Conservation (phyloP, 2,797 vertebrate genomes). For the Manis crassicaudata region DNA sequence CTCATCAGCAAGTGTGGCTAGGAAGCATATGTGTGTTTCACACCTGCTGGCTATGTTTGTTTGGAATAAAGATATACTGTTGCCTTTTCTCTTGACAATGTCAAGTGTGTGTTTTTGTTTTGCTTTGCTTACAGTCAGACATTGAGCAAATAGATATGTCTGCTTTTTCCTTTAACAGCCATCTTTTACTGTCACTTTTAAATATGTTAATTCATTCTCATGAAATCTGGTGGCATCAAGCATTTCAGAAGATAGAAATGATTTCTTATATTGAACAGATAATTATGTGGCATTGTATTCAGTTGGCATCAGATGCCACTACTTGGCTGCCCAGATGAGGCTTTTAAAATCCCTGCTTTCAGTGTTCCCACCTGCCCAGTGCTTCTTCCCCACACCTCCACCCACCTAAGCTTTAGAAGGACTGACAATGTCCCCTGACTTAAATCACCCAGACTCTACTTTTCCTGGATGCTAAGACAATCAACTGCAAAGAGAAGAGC, state of each 20-base stretch:
- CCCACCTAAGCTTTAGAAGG: background rate
- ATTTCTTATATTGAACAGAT: background rate
- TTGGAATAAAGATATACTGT: slow-evolving; percentile 20
- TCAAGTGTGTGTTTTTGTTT: background rate
- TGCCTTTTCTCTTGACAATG: slow-evolving; percentile 41
- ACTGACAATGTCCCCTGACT: background rate
- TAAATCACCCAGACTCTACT: background rate
- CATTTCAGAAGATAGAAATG: slow-evolving; percentile 30
- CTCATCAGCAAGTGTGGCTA: background rate
- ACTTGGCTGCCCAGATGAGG: background rate
- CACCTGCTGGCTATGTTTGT: slow-evolving; percentile 60
- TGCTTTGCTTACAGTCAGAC: slow-evolving; percentile 28
- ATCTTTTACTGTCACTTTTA: background rate
- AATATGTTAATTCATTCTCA: background rate
- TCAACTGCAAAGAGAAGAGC: background rate
- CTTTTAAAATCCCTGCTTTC: slow-evolving; percentile 12
- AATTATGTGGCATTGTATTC: background rate
- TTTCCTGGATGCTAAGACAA: background rate
- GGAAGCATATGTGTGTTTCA: slow-evolving; percentile 17
- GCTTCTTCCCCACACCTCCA: background rate
- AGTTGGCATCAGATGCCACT: background rate
- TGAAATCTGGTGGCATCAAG: slow-evolving; percentile 11
- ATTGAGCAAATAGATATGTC: background rate
- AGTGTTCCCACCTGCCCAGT: background rate
- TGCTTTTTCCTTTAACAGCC: slow-evolving; percentile 1